Conservation (phyloP, 2,888 invertebrate genomes). For the Lottia gigantea region DNA sequence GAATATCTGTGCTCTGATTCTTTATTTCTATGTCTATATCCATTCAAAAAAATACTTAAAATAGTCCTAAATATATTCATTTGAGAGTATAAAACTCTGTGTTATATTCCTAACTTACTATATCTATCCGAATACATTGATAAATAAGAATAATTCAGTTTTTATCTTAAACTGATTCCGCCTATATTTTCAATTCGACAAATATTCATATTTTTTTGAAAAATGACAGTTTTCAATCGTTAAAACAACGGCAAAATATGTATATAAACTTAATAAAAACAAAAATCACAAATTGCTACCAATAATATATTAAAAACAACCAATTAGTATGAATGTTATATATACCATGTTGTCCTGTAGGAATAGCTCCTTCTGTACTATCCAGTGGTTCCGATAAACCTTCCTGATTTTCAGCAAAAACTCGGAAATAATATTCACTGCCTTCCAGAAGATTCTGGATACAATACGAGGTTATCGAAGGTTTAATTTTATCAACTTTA, state of each 20-base stretch:
- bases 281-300: background rate
- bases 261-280: background rate
- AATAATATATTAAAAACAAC: slow-evolving; percentile 11
- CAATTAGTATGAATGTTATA: background rate
- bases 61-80: too few relatives aligned
- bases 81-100: too few relatives aligned
- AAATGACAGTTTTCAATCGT: too few relatives aligned
- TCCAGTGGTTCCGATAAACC: slow-evolving; percentile 69
- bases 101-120: too few relatives aligned
- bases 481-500: slow-evolving; percentile 38
- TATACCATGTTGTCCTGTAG: slow-evolving; percentile 52
- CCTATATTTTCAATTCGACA: too few relatives aligned
- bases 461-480: slow-evolving; percentile 39
- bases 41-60: too few relatives aligned
- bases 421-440: slow-evolving; percentile 61
- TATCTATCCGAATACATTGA: too few relatives aligned
- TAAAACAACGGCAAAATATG: background rate
- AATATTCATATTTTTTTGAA: too few relatives aligned
- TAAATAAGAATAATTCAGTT: too few relatives aligned
- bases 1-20: too few relatives aligned
- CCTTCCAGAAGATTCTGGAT: slow-evolving; percentile 60
- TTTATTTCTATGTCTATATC: too few relatives aligned
- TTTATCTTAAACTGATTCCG: too few relatives aligned
- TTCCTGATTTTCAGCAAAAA: slow-evolving; percentile 58
- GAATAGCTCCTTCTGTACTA: slow-evolving; percentile 46